Percentiles rank a stretch among this genome's conserved stretches.
phyloP scores from a whole-genome alignment of 2,113 vertebrate genomes.

The Neodon shergylaensis region DNA sequence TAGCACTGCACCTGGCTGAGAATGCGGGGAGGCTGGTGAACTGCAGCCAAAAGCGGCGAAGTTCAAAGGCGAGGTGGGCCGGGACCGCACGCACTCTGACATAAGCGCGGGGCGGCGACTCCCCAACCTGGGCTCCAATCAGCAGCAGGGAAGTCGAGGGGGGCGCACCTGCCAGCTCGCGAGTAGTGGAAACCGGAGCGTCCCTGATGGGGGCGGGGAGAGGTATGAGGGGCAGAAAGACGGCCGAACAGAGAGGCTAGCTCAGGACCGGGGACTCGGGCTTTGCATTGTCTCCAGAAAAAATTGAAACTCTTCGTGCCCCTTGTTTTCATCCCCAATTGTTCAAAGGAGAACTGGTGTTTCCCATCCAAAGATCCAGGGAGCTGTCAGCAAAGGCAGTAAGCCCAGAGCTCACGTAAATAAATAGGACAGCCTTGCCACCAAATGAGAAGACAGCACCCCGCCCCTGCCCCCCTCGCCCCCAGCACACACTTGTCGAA shows the following conservation, averaged over 20 bases:
- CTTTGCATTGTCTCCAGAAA: slow-evolving; percentile 67
- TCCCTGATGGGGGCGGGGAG: slow-evolving; percentile 54
- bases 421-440: slow-evolving; percentile 37
- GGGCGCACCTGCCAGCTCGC: slow-evolving; percentile 87
- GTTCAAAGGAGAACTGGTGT: slow-evolving; percentile 45
- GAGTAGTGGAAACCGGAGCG: slow-evolving; percentile 27
- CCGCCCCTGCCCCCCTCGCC: fast-evolving
- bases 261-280: slow-evolving; percentile 56
- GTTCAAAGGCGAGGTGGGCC: slow-evolving; percentile 97
- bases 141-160: slow-evolving; percentile 85
- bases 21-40: slow-evolving; percentile 91
- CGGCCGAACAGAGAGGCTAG: slow-evolving; percentile 37
- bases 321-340: slow-evolving; percentile 45
- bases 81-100: slow-evolving; percentile 93
- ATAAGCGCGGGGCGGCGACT: slow-evolving; percentile 95
- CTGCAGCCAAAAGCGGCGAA: slow-evolving; percentile 92
- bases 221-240: slow-evolving; percentile 1
- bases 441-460: slow-evolving; percentile 25
- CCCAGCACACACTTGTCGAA: neutral
- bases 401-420: neutral
- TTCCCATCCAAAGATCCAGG: slow-evolving; percentile 56
- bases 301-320: slow-evolving; percentile 62
- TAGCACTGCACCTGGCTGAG: slow-evolving; percentile 91
- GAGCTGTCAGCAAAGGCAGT: neutral
- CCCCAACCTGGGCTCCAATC: slow-evolving; percentile 94